Conservation (phyloP, 1,140 invertebrate species). For the Eubasilissa regina region DNA sequence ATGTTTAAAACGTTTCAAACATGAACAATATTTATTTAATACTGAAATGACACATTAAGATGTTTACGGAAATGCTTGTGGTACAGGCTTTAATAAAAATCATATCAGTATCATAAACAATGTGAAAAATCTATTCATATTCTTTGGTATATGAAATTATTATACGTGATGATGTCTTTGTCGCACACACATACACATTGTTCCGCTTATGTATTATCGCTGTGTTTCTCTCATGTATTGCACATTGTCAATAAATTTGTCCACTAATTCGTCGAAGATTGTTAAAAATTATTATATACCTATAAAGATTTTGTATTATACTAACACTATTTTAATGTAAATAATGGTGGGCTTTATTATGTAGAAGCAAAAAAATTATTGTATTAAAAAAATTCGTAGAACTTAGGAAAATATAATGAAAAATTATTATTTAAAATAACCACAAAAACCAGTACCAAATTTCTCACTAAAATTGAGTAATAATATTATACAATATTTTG, state of each 20-base stretch:
- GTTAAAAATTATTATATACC: not conserved
- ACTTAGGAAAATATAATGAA: too few species aligned
- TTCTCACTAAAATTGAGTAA: too few species aligned
- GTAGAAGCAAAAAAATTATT: not conserved
- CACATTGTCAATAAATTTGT: not conserved
- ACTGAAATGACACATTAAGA: constrained; percentile 15
- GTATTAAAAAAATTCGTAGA: not conserved
- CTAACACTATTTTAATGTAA: not conserved
- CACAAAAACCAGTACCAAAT: too few species aligned
- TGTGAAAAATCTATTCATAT: constrained; percentile 6
- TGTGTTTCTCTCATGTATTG: constrained; percentile 9
- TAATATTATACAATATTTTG: too few species aligned
- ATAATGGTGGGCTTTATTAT: constrained; percentile 13
- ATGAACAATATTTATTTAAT: not conserved
- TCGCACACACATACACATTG: not conserved
- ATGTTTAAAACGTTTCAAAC: not conserved
- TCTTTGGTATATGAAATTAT: not conserved
- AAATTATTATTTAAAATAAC: too few species aligned
- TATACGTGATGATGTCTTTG: not conserved
- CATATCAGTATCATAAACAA: constrained; percentile 25
- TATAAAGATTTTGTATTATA: not conserved
- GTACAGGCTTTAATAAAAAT: constrained; percentile 45
- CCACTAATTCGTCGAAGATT: not conserved
- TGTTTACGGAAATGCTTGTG: constrained; percentile 31
- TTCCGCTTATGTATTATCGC: not conserved